Base-by-base conservation (phyloP, 2,797 vertebrate species). In the Cryptoblepharus egeriae region DNA sequence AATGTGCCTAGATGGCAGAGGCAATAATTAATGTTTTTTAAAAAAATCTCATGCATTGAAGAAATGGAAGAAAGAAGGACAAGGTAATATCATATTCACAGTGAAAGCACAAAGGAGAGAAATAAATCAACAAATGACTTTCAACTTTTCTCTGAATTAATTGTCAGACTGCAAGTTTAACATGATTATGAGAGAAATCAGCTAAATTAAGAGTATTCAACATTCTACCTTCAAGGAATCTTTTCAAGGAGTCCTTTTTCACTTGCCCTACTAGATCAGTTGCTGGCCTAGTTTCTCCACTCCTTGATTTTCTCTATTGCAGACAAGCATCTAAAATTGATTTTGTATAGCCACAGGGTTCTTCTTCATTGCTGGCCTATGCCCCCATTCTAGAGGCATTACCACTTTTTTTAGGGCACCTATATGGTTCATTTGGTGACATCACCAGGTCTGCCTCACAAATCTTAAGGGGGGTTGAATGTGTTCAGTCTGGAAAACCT, bases 171-270 rank as follows among this genome's bases (percentile, higher is more conserved):
- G 83, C 78, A 75, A 42, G 18, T 81, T 71, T 70, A 42, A 30
- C 61, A 64, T 65, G 2, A 77, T 87, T 86, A 13, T n/a, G 26
- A 45, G 63, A 24, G 9, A 26, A 6, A 60, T 86, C n/a, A 77
- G 77, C 68, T 75, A 70, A 78, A 88, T 76, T 58, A 82, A 77
- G 87, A 83, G 65, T 76, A 88, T 89, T 90, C 84, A 77, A 89
- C 71, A 72, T 90, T 92, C 75, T 81, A 78, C 81, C 84, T 32
- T 7, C 45, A 57, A 15, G 16, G 35, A 79, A 58, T 3, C 6
- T 49, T 49, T 49, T 77, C 4, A 28, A 64, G n/a, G n/a, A n/a
- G n/a, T 65, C 2, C 30, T 16, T 35, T 7, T 35, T 1, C 15
- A 64, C n/a, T 64, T 30, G 28, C 55, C 18, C 55, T 55, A n/a